Conservation (phyloP, 1,140 invertebrate species). For the Trichomalopsis sarcophagae region DNA sequence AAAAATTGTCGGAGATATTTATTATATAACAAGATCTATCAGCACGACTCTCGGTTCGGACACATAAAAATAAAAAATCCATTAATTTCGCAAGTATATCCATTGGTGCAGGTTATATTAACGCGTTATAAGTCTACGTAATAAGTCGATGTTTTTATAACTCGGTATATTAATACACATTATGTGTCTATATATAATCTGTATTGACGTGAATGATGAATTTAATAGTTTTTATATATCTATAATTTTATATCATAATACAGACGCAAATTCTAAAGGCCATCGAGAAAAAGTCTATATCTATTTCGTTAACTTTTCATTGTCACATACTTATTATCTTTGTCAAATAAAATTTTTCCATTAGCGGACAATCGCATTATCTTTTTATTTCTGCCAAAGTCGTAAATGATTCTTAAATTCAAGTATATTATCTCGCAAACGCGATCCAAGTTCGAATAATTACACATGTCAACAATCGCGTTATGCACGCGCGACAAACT, state of each 20-base stretch:
- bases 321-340: neutral
- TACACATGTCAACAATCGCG: neutral
- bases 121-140: too few relatives aligned
- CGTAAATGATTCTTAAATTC: neutral
- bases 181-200: neutral
- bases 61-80: neutral
- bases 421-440: neutral
- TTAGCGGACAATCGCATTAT: neutral
- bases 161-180: neutral
- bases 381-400: neutral
- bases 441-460: slow-evolving; percentile 22
- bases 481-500: neutral
- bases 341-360: slow-evolving; percentile 1
- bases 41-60: too few relatives aligned
- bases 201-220: neutral
- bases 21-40: neutral
- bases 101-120: neutral
- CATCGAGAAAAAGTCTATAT: neutral
- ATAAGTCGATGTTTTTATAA: neutral
- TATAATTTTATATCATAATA: neutral
- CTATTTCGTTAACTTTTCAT: neutral
- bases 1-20: neutral
- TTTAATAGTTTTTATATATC: neutral
- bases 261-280: neutral
- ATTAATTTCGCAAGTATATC: neutral